Evolutionary conservation across 2,797 vertebrate genomes (phyloP).

Genomic region (Coccyzus lansbergi): DNA sequence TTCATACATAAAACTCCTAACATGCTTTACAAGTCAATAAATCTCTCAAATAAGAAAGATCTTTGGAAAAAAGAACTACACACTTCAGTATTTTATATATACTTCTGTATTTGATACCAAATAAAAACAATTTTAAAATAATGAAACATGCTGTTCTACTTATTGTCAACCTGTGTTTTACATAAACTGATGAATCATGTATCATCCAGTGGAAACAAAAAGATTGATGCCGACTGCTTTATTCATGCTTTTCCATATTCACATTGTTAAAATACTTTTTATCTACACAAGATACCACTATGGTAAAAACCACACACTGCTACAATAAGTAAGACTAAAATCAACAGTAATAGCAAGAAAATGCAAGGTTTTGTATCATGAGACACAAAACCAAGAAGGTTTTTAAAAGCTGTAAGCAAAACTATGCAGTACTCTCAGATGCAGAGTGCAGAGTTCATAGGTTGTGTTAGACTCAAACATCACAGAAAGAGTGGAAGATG

Average conservation of each 20-base stretch:
- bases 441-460: conserved; percentile 8
- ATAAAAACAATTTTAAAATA: neutral
- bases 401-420: conserved; percentile 34
- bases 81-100: neutral
- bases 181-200: neutral
- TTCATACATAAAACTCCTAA: neutral
- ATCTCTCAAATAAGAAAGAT: neutral
- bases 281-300: conserved; percentile 9
- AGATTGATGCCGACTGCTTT: neutral
- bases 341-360: conserved; percentile 32
- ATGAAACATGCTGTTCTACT: neutral
- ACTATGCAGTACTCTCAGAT: conserved; percentile 7
- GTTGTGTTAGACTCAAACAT: conserved; percentile 26
- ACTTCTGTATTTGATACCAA: neutral
- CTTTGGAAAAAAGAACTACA: neutral
- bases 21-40: neutral
- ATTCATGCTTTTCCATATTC: conserved; percentile 23
- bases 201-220: conserved; percentile 14
- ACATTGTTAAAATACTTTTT: neutral
- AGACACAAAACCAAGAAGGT: conserved; percentile 34
- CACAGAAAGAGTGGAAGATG: conserved; percentile 33
- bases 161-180: neutral
- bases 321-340: neutral
- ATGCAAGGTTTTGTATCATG: conserved; percentile 40
- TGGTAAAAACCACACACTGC: conserved; percentile 2